phyloP scores from a whole-genome alignment of 1,140 invertebrate species.

The Trinorchestia longiramus region DNA sequence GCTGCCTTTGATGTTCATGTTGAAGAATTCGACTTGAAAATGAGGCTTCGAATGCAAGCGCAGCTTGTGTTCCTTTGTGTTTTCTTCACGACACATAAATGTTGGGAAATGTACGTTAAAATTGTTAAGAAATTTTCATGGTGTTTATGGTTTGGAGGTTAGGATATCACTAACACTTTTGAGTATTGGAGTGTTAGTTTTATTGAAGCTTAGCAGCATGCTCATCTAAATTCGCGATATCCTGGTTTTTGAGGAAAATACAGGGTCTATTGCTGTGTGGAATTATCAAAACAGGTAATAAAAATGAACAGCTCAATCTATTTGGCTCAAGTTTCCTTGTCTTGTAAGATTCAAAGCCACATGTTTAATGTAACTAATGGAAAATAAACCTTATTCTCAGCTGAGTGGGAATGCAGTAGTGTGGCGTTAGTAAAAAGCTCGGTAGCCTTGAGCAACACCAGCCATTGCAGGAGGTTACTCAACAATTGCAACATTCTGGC shows the following conservation, averaged over 20 bases:
- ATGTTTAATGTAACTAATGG: not conserved
- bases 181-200: too few species aligned
- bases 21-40: slow-evolving; percentile 1
- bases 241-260: too few species aligned
- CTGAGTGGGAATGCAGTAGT: not conserved
- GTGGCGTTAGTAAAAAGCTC: not conserved
- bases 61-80: not conserved
- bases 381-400: not conserved
- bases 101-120: not conserved
- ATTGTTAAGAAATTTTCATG: not conserved
- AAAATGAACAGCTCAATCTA: too few species aligned
- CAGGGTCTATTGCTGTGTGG: too few species aligned
- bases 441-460: not conserved
- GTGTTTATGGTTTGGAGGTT: too few species aligned
- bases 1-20: slow-evolving; percentile 2
- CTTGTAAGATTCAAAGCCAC: not conserved
- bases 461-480: not conserved
- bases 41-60: not conserved
- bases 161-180: too few species aligned
- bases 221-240: too few species aligned
- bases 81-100: not conserved
- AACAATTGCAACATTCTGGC: not conserved
- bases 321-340: not conserved
- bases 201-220: too few species aligned
- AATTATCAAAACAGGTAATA: too few species aligned